These are phyloP conservation scores for Hippocampus zosterae DNA, from an alignment of 2,113 vertebrate genomes.

Conservation along the genomic window DNA sequence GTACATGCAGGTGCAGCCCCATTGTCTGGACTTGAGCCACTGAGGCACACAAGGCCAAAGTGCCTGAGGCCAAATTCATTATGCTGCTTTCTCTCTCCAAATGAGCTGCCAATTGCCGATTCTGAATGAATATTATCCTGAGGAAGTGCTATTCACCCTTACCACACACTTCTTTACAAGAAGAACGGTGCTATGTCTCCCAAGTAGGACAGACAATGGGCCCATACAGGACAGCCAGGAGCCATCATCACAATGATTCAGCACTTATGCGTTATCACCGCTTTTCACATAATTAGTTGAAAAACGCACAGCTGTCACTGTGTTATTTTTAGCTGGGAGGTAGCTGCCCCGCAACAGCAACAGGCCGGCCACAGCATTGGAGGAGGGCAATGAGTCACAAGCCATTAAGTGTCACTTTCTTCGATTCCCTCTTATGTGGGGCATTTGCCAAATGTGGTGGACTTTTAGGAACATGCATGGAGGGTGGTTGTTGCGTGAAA, in stretches of 20 bases:
- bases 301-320: conserved; percentile 7
- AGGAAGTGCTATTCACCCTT: conserved; percentile 25
- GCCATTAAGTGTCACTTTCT: conserved; percentile 13
- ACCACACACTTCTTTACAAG: conserved; percentile 7
- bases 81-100: conserved; percentile 16
- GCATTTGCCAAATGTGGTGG: conserved; percentile 37
- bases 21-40: conserved; percentile 47
- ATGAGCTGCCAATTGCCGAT: conserved; percentile 8
- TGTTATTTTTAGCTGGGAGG: conserved; percentile 39
- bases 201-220: conserved; percentile 14
- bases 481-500: conserved; percentile 11
- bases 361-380: conserved; percentile 8
- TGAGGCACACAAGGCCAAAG: conserved; percentile 21
- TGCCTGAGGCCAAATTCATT: conserved; percentile 48
- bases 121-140: conserved; percentile 13
- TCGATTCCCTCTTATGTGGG: conserved; percentile 8
- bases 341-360: conserved; percentile 10
- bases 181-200: conserved; percentile 3
- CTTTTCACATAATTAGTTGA: conserved; percentile 21
- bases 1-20: conserved; percentile 35
- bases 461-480: conserved; percentile 12
- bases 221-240: neutral
- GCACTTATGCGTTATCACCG: neutral
- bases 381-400: conserved; percentile 3
- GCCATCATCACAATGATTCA: conserved; percentile 10